Conservation (phyloP, 2,888 invertebrate genomes). For the Synanthedon andrenaeformis region DNA sequence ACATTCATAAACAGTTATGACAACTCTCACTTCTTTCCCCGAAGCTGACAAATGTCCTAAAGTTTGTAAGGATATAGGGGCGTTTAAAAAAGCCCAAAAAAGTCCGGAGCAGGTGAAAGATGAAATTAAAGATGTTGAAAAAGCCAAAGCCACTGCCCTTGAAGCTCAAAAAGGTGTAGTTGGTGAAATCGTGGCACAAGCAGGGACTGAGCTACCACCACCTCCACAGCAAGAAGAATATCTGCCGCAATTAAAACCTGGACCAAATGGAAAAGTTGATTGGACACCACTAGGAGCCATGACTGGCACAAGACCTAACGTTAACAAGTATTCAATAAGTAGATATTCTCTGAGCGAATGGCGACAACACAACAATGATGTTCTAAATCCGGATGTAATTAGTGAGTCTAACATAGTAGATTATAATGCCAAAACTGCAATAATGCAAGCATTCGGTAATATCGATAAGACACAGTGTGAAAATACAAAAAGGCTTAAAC, state of each 20-base stretch:
- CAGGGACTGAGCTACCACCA: conserved; percentile 6
- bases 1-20: background rate
- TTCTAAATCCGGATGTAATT: conserved; percentile 59
- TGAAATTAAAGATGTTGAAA: conserved; percentile 14
- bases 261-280: conserved; percentile 79
- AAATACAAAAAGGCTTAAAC: conserved; percentile 74
- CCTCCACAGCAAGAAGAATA: conserved; percentile 24
- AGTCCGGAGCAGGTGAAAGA: conserved; percentile 22
- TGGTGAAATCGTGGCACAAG: conserved; percentile 4
- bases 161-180: conserved; percentile 7
- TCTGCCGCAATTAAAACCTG: conserved; percentile 62
- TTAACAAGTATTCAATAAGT: conserved; percentile 81
- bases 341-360: conserved; percentile 80
- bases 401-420: conserved; percentile 69
- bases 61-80: conserved; percentile 43
- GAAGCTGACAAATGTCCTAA: conserved; percentile 43
- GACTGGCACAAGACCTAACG: conserved; percentile 80
- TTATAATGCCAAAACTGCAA: conserved; percentile 73
- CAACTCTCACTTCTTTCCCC: conserved; percentile 27
- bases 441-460: conserved; percentile 73
- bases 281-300: conserved; percentile 78
- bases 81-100: conserved; percentile 41
- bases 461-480: conserved; percentile 78
- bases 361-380: conserved; percentile 71
- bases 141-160: conserved; percentile 11